Evolutionary conservation across 2,797 vertebrate species (phyloP).

Genomic region (Anas flavirostris): DNA sequence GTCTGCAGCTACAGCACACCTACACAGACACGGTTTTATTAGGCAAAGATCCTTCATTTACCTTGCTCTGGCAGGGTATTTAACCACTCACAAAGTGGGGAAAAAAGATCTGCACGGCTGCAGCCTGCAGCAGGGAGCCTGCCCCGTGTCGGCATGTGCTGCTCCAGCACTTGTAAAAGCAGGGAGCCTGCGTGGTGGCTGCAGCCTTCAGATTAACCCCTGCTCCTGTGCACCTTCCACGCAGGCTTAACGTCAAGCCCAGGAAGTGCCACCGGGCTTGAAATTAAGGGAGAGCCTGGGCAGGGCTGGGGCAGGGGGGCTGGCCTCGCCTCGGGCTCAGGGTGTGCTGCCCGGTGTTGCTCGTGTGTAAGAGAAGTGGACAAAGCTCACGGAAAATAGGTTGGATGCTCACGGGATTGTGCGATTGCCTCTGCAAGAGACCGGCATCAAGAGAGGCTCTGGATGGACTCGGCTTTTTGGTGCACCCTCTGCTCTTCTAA

Average conservation of each 20-base stretch:
- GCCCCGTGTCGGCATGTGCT: not conserved
- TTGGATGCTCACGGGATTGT: accelerated
- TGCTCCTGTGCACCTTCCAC: not conserved
- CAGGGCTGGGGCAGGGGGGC: too few species aligned
- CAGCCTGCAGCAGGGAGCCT: not conserved
- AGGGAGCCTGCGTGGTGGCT: accelerated
- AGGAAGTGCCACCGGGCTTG: not conserved
- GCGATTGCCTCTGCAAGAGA: not conserved
- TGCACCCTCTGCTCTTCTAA: not conserved
- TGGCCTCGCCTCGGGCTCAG: not conserved
- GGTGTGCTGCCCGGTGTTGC: accelerated
- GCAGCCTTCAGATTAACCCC: not conserved
- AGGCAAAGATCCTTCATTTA: conserved; percentile 39
- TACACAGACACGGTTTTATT: conserved; percentile 1
- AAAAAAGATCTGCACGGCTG: not conserved
- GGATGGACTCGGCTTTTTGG: not conserved
- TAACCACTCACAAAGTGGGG: not conserved
- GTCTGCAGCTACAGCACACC: not conserved
- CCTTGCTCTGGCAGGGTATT: not conserved
- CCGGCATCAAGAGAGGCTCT: accelerated
- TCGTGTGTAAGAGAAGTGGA: accelerated
- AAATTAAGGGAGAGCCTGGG: not conserved
- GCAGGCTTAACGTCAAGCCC: not conserved
- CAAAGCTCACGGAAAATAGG: accelerated
- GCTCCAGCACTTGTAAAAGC: not conserved